These are phyloP conservation scores for Chrysopilus asiliformis DNA, from an alignment of 2,888 invertebrate genomes.

Conservation along the genomic window DNA sequence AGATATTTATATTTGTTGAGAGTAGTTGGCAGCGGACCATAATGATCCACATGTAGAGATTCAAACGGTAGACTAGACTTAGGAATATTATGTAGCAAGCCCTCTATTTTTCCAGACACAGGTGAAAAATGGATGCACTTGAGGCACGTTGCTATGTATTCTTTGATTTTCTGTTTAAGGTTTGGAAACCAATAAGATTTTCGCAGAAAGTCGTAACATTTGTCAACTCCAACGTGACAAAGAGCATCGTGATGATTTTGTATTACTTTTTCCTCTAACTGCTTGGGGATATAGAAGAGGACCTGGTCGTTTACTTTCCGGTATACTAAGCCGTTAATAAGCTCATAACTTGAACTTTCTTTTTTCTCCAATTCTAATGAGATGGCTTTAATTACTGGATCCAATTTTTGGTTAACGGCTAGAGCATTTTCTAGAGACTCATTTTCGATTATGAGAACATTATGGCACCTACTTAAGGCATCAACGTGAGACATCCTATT, in stretches of 20 bases:
- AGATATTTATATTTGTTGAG: slow-evolving; percentile 8
- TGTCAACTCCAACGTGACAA: slow-evolving; percentile 15
- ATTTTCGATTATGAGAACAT: slow-evolving; percentile 1
- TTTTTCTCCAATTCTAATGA: slow-evolving; percentile 9
- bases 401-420: slow-evolving; percentile 4
- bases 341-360: slow-evolving; percentile 5
- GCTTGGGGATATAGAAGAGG: slow-evolving; percentile 9
- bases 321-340: slow-evolving; percentile 6
- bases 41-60: slow-evolving; percentile 10
- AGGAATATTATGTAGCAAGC: slow-evolving; percentile 19
- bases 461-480: slow-evolving; percentile 9
- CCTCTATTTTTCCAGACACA: slow-evolving; percentile 12
- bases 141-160: background rate
- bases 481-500: slow-evolving; percentile 15
- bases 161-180: background rate
- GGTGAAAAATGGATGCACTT: background rate
- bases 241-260: slow-evolving; percentile 16
- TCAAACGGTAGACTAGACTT: slow-evolving; percentile 20
- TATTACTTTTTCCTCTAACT: slow-evolving; percentile 3
- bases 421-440: slow-evolving; percentile 4
- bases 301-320: slow-evolving; percentile 1
- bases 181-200: background rate
- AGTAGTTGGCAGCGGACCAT: slow-evolving; percentile 10
- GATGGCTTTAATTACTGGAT: slow-evolving; percentile 8
- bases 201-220: background rate